Conservation (phyloP, 2,797 vertebrate genomes). For the Lerista edwardsae region DNA sequence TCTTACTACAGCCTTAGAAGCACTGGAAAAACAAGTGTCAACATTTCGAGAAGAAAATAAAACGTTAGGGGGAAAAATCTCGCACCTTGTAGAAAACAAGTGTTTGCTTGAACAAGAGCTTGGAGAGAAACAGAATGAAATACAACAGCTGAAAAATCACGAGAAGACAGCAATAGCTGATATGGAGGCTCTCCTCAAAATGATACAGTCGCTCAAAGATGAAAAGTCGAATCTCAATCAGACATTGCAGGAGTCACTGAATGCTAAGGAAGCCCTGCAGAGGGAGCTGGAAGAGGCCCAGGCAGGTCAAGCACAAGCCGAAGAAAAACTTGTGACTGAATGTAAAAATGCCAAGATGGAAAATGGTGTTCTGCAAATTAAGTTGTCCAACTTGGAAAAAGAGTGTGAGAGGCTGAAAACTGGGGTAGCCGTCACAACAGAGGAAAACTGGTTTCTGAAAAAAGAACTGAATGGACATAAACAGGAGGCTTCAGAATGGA, state of each 20-base stretch:
- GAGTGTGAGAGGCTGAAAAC: conserved; percentile 65
- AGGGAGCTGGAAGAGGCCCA: conserved; percentile 56
- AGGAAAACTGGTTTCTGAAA: conserved; percentile 72
- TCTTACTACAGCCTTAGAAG: conserved; percentile 51
- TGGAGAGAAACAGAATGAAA: conserved; percentile 52
- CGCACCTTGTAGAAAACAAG: conserved; percentile 57
- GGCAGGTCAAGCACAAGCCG: conserved; percentile 14
- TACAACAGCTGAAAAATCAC: conserved; percentile 60
- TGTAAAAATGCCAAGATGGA: conserved; percentile 63
- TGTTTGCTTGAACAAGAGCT: conserved; percentile 55
- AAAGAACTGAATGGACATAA: conserved; percentile 67
- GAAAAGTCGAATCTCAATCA: conserved; percentile 63
- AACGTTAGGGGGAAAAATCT: conserved; percentile 43
- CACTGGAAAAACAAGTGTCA: conserved; percentile 48
- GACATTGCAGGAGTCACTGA: conserved; percentile 47
- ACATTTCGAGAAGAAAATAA: conserved; percentile 61
- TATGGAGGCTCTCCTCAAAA: conserved; percentile 51
- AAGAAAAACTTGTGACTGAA: conserved; percentile 63
- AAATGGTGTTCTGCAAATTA: conserved; percentile 58
- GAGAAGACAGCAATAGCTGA: conserved; percentile 42
- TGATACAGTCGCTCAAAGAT: conserved; percentile 55
- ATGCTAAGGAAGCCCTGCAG: conserved; percentile 52
- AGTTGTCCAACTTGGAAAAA: conserved; percentile 49
- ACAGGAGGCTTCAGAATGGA: conserved; percentile 57
- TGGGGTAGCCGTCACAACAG: conserved; percentile 55